These are phyloP conservation scores for Apostichopus parvimensis DNA, from an alignment of 35 echinoderm and acorn worm species.

Conservation along the genomic window DNA sequence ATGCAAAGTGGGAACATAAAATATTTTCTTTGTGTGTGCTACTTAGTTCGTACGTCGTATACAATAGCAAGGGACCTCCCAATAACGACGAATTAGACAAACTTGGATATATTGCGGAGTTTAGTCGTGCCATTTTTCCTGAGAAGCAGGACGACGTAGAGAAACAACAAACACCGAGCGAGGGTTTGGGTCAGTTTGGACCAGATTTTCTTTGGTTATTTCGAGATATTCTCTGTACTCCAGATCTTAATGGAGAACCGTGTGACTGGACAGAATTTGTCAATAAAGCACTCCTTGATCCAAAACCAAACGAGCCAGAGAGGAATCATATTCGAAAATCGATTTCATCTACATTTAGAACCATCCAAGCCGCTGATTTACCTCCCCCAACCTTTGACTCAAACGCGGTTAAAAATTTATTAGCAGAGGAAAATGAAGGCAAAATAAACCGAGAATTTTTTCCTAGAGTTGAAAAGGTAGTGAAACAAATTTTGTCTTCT, in stretches of 20 bases:
- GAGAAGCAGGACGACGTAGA: not conserved
- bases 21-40: not conserved
- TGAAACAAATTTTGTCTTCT: not conserved
- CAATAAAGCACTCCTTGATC: not conserved
- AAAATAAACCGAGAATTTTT: not conserved
- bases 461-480: not conserved
- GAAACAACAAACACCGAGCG: not conserved
- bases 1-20: not conserved
- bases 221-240: not conserved
- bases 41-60: not conserved
- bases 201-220: conserved; percentile 11
- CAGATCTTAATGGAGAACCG: not conserved
- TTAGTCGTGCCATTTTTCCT: not conserved
- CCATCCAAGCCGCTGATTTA: not conserved
- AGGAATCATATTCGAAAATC: not conserved
- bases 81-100: not conserved
- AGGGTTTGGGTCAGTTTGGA: not conserved
- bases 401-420: not conserved
- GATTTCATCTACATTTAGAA: not conserved
- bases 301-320: not conserved
- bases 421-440: not conserved
- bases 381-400: not conserved
- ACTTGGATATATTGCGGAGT: not conserved
- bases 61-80: not conserved
- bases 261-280: not conserved